Evolutionary conservation across 2,113 vertebrate species (phyloP), one percentile per base, ranked within the genome.

Genomic region (Gadus macrocephalus): DNA sequence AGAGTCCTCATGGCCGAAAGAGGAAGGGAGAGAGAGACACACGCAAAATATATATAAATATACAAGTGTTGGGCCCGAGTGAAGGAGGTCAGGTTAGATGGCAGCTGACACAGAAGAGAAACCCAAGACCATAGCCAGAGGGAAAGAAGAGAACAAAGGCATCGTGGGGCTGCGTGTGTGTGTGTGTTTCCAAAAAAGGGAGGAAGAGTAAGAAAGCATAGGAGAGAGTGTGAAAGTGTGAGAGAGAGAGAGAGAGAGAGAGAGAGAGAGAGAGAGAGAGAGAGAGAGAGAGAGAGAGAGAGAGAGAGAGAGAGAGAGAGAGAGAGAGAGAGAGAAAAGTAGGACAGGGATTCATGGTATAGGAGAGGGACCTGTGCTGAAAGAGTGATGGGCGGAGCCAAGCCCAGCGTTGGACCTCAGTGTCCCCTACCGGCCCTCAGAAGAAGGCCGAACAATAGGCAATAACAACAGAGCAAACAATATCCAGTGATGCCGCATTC

Each of bases 1-100:
- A 92, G 86, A 73, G 88, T 92, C 88, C 92, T 92, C 88, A 91
- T 89, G 84, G 73, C 79, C 16, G 64, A 49, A 35, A 49, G 64
- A 49, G 31, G 22, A 35, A 42, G 64, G 20, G 64, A 42, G n/a
- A 65, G 35, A 20, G 17, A 65, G 31, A 80, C 73, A 76, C 31
- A 68, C 53, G 16, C 62, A n/a, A 42, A 42, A 35, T 35, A 28
- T 16, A 38, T 28, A 67, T 76, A 25, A 25, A 25, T 25, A 25
- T 25, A 25, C 75, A 35, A 80, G 72, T 74, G 64, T 6, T 20
- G 67, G 67, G 69, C 67, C 49, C 42, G 35, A 19, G 73, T 42
- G 70, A 83, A 80, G 70, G 80, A 78, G 83, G 82, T 84, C 82
- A 86, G 75, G 62, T 55, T 16, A 16, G 12, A 65, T 62, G 76